A percentile compares a stretch with the other conserved stretches of the same genome.
Conservation (phyloP, 2,888 invertebrate species). For the Venusia cambrica region DNA sequence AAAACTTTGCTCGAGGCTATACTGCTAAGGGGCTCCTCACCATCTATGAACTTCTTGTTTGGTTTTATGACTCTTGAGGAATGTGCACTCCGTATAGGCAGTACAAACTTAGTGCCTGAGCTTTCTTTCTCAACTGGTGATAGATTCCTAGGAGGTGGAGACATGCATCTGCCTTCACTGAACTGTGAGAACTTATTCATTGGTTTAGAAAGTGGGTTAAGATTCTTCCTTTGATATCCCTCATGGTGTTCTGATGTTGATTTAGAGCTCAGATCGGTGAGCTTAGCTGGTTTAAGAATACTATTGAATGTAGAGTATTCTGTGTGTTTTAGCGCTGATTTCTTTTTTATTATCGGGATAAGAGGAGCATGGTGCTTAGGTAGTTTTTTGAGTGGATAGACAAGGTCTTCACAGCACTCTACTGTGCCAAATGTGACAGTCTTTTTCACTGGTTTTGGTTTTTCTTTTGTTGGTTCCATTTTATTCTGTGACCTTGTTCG, state of each 20-base stretch:
- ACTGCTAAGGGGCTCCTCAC: constrained; percentile 73
- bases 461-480: constrained; percentile 72
- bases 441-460: constrained; percentile 80
- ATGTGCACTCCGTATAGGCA: constrained; percentile 90
- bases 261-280: constrained; percentile 83
- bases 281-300: constrained; percentile 82
- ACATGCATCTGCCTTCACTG: constrained; percentile 67
- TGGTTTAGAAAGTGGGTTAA: constrained; percentile 71
- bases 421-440: constrained; percentile 84
- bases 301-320: constrained; percentile 80
- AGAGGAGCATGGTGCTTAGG: constrained; percentile 82
- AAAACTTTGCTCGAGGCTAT: constrained; percentile 65
- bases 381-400: constrained; percentile 79
- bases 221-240: constrained; percentile 69
- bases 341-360: constrained; percentile 83
- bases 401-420: constrained; percentile 83
- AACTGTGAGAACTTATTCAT: constrained; percentile 73
- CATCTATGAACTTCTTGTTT: constrained; percentile 90
- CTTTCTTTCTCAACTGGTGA: constrained; percentile 65
- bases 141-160: constrained; percentile 66
- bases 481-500: constrained; percentile 75
- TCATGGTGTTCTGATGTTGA: constrained; percentile 75
- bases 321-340: constrained; percentile 78
- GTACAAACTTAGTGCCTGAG: constrained; percentile 83
- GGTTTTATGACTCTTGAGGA: constrained; percentile 94